Conservation (phyloP, 2,797 vertebrate genomes). For the Coracias cyanogaster region DNA sequence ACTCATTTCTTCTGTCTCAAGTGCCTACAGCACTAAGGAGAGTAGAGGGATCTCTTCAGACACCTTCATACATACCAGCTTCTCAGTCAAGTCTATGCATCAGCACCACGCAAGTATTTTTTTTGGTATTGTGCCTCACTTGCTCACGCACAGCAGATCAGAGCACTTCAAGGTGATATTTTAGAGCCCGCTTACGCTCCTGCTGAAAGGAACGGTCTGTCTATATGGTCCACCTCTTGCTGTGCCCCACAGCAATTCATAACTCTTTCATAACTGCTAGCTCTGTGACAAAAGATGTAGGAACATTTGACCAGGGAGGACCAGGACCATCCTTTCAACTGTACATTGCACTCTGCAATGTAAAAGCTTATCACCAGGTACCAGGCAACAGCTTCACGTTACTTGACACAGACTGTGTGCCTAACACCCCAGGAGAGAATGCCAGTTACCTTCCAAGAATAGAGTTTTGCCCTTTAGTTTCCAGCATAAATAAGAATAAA, state of each 20-base stretch:
- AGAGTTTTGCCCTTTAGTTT: background rate
- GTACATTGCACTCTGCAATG: background rate
- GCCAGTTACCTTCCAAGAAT: background rate
- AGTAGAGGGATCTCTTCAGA: background rate
- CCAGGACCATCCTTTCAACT: background rate
- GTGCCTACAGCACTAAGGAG: background rate
- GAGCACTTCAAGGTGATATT: background rate
- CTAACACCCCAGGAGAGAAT: background rate
- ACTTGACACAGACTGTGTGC: background rate
- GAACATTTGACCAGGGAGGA: background rate
- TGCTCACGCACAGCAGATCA: background rate
- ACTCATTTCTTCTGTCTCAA: background rate
- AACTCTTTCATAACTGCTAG: background rate
- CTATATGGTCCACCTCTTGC: background rate
- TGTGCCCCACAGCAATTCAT: background rate
- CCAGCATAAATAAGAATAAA: background rate
- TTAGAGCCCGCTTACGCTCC: background rate
- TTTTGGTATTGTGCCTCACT: background rate
- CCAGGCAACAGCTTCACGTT: background rate
- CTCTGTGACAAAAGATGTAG: background rate
- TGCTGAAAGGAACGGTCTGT: background rate
- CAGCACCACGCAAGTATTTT: background rate
- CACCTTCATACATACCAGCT: background rate
- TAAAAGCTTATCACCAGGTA: background rate
- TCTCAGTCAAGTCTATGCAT: background rate